Percentiles rank a stretch among this genome's conserved stretches.
These are phyloP conservation scores for Cephus pygmeus DNA, from an alignment of 2,888 invertebrate genomes.

Conservation along the genomic window DNA sequence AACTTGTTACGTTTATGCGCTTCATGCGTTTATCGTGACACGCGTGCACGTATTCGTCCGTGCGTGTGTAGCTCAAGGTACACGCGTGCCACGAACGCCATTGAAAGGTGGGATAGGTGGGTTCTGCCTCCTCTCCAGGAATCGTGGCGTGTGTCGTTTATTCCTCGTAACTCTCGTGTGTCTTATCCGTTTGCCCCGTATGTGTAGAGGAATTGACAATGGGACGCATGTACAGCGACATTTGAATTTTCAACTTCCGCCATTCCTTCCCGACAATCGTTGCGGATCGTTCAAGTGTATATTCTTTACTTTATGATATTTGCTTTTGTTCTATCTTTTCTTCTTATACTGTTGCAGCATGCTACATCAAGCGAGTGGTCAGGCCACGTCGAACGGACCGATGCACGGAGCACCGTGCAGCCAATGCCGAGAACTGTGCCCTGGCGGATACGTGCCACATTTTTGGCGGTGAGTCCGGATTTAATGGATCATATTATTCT, in stretches of 20 bases:
- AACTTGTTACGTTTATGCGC: not conserved
- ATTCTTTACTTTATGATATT: not conserved
- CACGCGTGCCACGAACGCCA: not conserved
- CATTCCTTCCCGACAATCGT: not conserved
- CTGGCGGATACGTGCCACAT: slow-evolving; percentile 61
- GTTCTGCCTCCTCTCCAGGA: not conserved
- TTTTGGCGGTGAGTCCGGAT: slow-evolving; percentile 60
- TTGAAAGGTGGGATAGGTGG: not conserved
- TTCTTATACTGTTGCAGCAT: not conserved
- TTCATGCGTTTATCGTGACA: not conserved
- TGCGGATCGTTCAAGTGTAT: slow-evolving; percentile 12
- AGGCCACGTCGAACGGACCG: not conserved
- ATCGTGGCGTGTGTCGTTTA: not conserved
- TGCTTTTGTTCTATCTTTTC: not conserved
- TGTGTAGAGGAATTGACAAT: not conserved
- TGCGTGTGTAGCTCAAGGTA: not conserved
- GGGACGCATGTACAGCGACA: not conserved
- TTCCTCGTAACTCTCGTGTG: not conserved
- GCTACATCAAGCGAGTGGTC: slow-evolving; percentile 14
- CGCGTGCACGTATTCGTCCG: not conserved
- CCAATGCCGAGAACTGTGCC: slow-evolving; percentile 62
- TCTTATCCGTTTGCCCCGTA: not conserved
- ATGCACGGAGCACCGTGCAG: slow-evolving; percentile 56
- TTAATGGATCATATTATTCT: not conserved
- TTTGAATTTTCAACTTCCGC: not conserved